Base-by-base conservation (phyloP, 2,113 vertebrate species). In the Coptodon bakossiorum region DNA sequence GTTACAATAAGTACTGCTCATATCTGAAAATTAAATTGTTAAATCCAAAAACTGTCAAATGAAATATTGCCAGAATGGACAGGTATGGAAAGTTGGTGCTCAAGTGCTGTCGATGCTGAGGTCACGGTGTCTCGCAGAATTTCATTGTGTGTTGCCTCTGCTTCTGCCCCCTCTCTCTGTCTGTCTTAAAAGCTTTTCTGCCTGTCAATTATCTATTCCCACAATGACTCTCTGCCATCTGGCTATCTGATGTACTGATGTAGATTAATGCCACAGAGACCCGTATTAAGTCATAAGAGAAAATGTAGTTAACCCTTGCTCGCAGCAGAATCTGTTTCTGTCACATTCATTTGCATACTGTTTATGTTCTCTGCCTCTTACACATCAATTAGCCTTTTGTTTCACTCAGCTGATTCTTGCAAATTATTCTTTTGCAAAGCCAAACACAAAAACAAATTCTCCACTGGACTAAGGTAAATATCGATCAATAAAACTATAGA, bases 321-420 rank as follows among this genome's bases (percentile, higher is more conserved):
- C 31, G 3, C 54, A 59, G 7, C 38, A 61, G 53, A 90, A 90
- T 88, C 84, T 34, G 36, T 93, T 91, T 92, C 59, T 53, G 7
- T 68, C 36, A 48, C 29, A 50, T 83, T 86, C 81, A 38, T 86
- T 78, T 78, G 73, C 79, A 91, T 92, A 91, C 73, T 86, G 81
- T 90, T 90, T 90, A 90, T 86, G 63, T 85, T 71, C 52, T 48
- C 76, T 82, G 66, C 86, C 19, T 84, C 48, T 53, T n/a, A 34
- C 59, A 66, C 89, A 89, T 86, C 89, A 88, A 91, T 91, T 92
- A 93, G 92, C 91, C 92, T 92, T 92, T 91, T 85, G 90, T 88
- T 87, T 91, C 84, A 81, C 82, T 91, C 82, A 93, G 86, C 88
- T 90, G 56, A 87, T 89, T 92, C 85, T 90, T 89, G 82, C 93